Conservation (phyloP, 2,797 vertebrate species). For the Malurus leucopterus region DNA sequence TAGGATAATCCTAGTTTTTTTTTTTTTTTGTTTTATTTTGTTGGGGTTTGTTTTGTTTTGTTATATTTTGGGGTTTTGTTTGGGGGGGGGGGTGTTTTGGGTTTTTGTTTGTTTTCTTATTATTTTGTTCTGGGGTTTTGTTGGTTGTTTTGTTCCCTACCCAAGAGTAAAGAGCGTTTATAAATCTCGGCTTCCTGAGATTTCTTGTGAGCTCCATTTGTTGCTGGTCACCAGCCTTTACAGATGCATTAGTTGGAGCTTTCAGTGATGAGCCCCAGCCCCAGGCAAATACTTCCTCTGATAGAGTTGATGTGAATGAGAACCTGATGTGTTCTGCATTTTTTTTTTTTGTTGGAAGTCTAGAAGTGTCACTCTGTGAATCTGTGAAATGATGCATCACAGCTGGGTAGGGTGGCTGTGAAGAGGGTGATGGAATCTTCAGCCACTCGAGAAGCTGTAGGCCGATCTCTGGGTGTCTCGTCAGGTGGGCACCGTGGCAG, state of each 20-base stretch:
- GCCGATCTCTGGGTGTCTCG: not conserved
- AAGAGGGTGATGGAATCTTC: not conserved
- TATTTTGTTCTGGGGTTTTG: not conserved
- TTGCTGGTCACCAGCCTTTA: not conserved
- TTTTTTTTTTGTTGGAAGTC: not conserved
- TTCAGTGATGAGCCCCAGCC: not conserved
- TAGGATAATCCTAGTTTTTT: slow-evolving; percentile 42
- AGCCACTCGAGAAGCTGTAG: not conserved
- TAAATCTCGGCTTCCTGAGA: not conserved
- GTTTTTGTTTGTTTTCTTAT: not conserved
- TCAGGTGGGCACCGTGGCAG: not conserved
- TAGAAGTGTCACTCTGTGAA: not conserved
- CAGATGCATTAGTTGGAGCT: not conserved
- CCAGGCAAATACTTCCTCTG: not conserved
- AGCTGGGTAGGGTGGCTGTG: not conserved
- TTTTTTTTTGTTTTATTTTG: not conserved
- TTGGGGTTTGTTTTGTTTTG: not conserved
- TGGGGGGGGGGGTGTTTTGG: not conserved
- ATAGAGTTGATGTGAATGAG: not conserved
- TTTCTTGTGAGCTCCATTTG: not conserved
- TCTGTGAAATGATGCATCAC: slow-evolving; percentile 4
- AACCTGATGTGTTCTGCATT: not conserved
- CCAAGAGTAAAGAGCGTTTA: not conserved
- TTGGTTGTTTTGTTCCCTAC: not conserved
- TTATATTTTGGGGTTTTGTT: too few relatives aligned